A percentile compares a stretch with the other conserved stretches of the same genome.
phyloP scores from a whole-genome alignment of 2,797 vertebrate species.

The Bovichtus diacanthus region DNA sequence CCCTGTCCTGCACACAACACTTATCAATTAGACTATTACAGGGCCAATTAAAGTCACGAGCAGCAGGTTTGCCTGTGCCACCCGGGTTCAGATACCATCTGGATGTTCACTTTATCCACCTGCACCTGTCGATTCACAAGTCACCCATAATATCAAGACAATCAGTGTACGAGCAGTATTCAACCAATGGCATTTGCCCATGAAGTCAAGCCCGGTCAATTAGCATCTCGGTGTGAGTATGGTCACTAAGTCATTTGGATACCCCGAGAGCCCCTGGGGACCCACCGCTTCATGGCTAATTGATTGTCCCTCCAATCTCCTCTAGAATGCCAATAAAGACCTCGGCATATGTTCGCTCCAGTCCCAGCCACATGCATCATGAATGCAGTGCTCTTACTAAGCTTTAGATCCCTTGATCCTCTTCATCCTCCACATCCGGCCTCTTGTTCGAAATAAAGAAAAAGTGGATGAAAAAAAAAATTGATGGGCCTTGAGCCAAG shows the following conservation, averaged over 20 bases:
- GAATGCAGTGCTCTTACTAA: conserved; percentile 76
- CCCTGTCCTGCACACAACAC: conserved; percentile 68
- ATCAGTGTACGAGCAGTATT: not conserved
- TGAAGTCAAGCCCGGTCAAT: conserved; percentile 55
- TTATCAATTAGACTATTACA: conserved; percentile 74
- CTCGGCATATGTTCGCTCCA: conserved; percentile 74
- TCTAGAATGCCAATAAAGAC: conserved; percentile 79
- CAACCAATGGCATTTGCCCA: conserved; percentile 33
- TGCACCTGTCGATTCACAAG: conserved; percentile 4
- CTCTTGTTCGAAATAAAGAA: conserved; percentile 63
- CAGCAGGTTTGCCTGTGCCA: conserved; percentile 45
- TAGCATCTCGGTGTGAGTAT: conserved; percentile 51
- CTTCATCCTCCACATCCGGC: conserved; percentile 77
- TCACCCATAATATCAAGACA: conserved; percentile 3
- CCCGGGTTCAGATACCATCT: conserved; percentile 43
- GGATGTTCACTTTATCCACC: conserved; percentile 23
- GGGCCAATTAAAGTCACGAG: conserved; percentile 73
- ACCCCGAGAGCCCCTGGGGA: conserved; percentile 66
- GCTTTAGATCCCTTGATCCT: conserved; percentile 83
- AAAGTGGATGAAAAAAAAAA: conserved; percentile 44
- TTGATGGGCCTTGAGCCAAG: conserved; percentile 68
- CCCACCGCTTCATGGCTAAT: conserved; percentile 73
- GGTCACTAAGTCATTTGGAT: conserved; percentile 66
- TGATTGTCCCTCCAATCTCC: conserved; percentile 76
- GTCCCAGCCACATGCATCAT: conserved; percentile 66